Conservation (phyloP, 2,113 vertebrate genomes). For the Geococcyx californianus region DNA sequence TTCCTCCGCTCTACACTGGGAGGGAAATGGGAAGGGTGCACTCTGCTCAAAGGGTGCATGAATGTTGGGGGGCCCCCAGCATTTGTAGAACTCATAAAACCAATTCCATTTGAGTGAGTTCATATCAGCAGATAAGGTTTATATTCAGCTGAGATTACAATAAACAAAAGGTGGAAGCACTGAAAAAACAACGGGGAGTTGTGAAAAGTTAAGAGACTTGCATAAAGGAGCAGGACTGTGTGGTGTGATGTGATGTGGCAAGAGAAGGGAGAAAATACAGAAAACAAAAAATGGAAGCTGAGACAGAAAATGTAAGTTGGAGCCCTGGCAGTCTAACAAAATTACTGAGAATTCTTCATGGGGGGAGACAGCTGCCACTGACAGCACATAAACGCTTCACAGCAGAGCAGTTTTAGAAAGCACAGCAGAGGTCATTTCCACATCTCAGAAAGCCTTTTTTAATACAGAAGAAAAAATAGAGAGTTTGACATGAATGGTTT, state of each 20-base stretch:
- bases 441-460: slow-evolving; percentile 8
- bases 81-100: not conserved
- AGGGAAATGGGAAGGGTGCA: not conserved
- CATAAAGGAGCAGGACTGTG: not conserved
- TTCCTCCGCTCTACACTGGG: not conserved
- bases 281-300: not conserved
- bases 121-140: not conserved
- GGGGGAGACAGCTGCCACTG: not conserved
- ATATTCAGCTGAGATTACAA: not conserved
- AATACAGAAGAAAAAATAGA: not conserved
- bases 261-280: not conserved
- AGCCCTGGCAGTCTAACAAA: not conserved
- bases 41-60: not conserved
- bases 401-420: slow-evolving; percentile 15
- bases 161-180: not conserved
- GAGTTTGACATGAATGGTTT: slow-evolving; percentile 6
- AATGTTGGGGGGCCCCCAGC: not conserved
- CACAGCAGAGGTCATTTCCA: not conserved
- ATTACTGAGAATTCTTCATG: not conserved
- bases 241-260: not conserved
- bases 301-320: slow-evolving; percentile 3
- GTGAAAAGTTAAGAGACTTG: not conserved
- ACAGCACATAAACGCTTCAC: not conserved
- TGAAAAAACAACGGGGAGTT: not conserved
- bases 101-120: not conserved